Percentiles rank a stretch among this genome's conserved stretches.
These are phyloP conservation scores for Congeria kusceri DNA, from an alignment of 2,888 invertebrate genomes.

Conservation along the genomic window DNA sequence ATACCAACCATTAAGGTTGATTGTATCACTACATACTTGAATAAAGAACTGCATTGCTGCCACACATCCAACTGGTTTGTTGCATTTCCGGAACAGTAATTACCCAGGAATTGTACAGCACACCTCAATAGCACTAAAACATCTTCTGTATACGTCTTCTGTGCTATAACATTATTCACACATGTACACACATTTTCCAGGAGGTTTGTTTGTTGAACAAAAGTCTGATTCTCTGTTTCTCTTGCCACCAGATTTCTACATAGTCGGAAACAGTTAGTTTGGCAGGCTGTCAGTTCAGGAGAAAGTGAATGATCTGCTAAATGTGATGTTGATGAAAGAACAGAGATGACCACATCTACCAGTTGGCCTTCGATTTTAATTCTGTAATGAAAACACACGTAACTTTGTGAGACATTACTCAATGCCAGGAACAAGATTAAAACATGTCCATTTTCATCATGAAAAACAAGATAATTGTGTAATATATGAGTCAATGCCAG, in stretches of 20 bases:
- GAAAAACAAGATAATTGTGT: no score
- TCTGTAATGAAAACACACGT: no score
- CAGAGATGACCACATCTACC: no score
- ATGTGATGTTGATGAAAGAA: no score
- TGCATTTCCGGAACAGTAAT: conserved; percentile 63
- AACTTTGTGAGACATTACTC: no score
- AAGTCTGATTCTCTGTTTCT: conserved; percentile 56
- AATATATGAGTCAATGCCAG: no score
- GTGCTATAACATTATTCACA: conserved; percentile 10
- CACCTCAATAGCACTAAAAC: conserved; percentile 62
- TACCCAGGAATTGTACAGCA: conserved; percentile 75
- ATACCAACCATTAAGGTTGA: no score
- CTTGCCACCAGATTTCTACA: conserved; percentile 70
- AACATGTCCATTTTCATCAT: no score
- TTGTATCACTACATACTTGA: conserved; percentile 58
- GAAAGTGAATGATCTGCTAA: no score
- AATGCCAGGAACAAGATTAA: no score
- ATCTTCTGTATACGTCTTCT: conserved; percentile 25
- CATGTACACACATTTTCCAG: conserved; percentile 18
- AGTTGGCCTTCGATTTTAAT: no score
- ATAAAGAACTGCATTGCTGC: conserved; percentile 47
- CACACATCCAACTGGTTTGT: conserved; percentile 66
- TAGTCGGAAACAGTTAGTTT: conserved; percentile 64
- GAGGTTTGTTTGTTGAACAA: conserved; percentile 28
- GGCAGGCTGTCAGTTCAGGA: conserved; percentile 34